Conservation (phyloP, 37 sponge, comb jelly and placozoan genomes). For the Spongia lamella region DNA sequence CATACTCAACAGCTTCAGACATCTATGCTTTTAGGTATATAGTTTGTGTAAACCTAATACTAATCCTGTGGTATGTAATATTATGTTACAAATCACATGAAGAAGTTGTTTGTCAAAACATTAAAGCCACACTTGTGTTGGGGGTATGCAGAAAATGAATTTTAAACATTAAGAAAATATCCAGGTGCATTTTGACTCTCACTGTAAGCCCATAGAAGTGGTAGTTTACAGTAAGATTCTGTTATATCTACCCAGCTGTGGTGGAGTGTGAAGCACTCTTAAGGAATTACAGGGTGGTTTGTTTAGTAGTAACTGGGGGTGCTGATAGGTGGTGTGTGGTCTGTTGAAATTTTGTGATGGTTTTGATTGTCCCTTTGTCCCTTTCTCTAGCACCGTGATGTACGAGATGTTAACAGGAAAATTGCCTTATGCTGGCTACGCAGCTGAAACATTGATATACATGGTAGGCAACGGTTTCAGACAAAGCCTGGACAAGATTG, state of each 20-base stretch:
- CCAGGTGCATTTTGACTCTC: background rate
- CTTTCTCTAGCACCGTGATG: slow-evolving; percentile 65
- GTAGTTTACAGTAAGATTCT: too few relatives aligned
- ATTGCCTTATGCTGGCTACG: slow-evolving; percentile 79
- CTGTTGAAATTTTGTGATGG: too few relatives aligned
- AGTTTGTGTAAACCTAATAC: too few relatives aligned
- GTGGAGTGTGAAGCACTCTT: background rate
- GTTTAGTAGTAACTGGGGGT: too few relatives aligned
- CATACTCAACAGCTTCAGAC: slow-evolving; percentile 61
- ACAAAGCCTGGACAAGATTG: slow-evolving; percentile 41
- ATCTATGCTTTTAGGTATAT: slow-evolving; percentile 89
- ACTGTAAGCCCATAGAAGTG: too few relatives aligned
- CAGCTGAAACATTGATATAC: slow-evolving; percentile 46
- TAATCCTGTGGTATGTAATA: too few relatives aligned
- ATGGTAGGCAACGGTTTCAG: slow-evolving; percentile 49
- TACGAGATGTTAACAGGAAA: slow-evolving; percentile 82
- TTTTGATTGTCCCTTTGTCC: background rate
- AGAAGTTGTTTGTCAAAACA: too few relatives aligned
- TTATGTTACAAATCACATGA: too few relatives aligned
- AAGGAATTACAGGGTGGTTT: background rate
- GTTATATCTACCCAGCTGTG: background rate
- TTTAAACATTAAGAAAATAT: background rate
- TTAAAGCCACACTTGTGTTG: too few relatives aligned
- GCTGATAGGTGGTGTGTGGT: too few relatives aligned
- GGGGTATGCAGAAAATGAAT: too few relatives aligned